Base-by-base conservation (phyloP, 2,113 vertebrate species). In the Cheirogaleus medius region DNA sequence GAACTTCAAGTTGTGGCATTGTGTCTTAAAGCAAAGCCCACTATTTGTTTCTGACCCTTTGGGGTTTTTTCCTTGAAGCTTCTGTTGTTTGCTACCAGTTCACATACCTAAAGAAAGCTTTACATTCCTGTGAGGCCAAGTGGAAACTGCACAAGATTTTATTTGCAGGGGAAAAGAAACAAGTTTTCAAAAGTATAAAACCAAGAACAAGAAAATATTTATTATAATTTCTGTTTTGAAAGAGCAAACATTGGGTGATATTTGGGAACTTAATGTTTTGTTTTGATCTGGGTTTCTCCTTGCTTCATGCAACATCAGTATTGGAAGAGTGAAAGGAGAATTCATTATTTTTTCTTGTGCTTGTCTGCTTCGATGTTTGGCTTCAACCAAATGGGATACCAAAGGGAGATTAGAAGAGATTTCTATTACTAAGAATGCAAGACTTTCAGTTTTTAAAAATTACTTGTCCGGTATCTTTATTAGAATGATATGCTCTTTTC, bases 351-450 rank as follows among this genome's bases (percentile, higher is more conserved):
- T 96, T 96, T 97, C 90, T 85, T 85, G 92, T 96, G 84, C 94
- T 96, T 96, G 86, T 95, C 93, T 95, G 74, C 89, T 92, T 95
- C 91, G 90, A 63, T 95, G 96, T 98, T 97, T 98, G 97, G 80
- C 97, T 97, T 96, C 97, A 95, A 93, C 88, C 87, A 94, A 97
- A 95, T 21, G 58, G 54, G 49, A 91, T 91, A 95, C 95, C 87
- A 88, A 90, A 97, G 91, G 94, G 84, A 94, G 97, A 97, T 96
- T 97, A 97, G 56, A 95, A 84, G 88, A 96, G 90, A 95, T 87
- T 98, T 92, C 95, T 97, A 94, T 78, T 96, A 34, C 69, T 80
- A 78, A 85, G 96, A 97, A 86, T 98, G 95, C 91, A 92, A 98
- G 58, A 87, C 58, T 90, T 96, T 39, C 49, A 52, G 23, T 17